Conservation (phyloP, 1,140 invertebrate genomes). For the Caenorhabditis brenneri region DNA sequence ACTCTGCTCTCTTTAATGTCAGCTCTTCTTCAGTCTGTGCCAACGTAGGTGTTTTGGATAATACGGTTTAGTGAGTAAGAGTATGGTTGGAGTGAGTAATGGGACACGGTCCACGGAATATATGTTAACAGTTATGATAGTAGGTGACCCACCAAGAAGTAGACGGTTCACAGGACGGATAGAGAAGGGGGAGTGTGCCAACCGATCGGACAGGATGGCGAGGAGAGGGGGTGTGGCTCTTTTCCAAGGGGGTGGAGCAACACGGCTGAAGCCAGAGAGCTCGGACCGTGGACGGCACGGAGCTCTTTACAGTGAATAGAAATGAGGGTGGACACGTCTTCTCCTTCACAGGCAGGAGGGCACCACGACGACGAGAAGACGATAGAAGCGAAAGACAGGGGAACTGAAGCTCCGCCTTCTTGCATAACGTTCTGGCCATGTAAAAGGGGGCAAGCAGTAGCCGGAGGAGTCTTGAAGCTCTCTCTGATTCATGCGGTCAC, state of each 20-base stretch:
- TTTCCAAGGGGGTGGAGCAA: slow-evolving; percentile 32
- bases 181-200: background rate
- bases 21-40: slow-evolving; percentile 29
- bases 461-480: slow-evolving; percentile 5
- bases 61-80: slow-evolving; percentile 25
- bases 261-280: slow-evolving; percentile 28
- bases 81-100: background rate
- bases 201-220: slow-evolving; percentile 1
- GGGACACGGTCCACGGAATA: slow-evolving; percentile 18
- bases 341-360: background rate
- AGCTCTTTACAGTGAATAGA: slow-evolving; percentile 39
- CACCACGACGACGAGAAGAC: slow-evolving; percentile 28
- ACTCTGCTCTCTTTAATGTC: slow-evolving; percentile 29
- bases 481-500: slow-evolving; percentile 41
- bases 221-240: background rate
- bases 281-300: slow-evolving; percentile 20
- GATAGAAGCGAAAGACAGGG: slow-evolving; percentile 22
- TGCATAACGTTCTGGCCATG: slow-evolving; percentile 27
- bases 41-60: background rate
- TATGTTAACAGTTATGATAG: background rate
- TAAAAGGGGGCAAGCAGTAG: background rate
- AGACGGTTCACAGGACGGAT: background rate
- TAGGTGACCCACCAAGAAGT: background rate
- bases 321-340: slow-evolving; percentile 24
- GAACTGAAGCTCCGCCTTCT: slow-evolving; percentile 1